Conservation (phyloP, 2,113 vertebrate species). For the Pontoporia blainvillei region DNA sequence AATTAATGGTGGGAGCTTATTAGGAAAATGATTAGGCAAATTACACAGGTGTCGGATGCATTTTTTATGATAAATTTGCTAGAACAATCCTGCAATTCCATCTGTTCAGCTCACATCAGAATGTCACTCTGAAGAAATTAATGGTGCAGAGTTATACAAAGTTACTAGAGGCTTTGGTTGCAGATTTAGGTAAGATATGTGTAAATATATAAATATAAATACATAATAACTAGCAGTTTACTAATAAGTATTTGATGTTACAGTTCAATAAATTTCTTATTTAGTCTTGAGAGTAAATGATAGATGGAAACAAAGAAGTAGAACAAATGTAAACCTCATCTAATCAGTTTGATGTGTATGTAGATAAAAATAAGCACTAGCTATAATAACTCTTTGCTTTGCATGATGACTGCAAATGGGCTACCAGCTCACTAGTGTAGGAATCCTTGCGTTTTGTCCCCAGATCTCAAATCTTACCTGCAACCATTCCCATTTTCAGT, state of each 20-base stretch:
- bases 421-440: conserved; percentile 16
- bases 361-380: conserved; percentile 79
- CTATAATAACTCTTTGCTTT: conserved; percentile 59
- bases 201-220: conserved; percentile 60
- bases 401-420: conserved; percentile 63
- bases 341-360: conserved; percentile 70
- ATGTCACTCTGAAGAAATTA: conserved; percentile 95
- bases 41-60: conserved; percentile 99
- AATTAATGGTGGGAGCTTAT: conserved; percentile 99
- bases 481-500: neutral
- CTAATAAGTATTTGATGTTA: conserved; percentile 77
- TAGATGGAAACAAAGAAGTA: conserved; percentile 74
- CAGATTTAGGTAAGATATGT: conserved; percentile 77
- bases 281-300: conserved; percentile 77
- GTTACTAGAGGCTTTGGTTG: conserved; percentile 82
- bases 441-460: conserved; percentile 30
- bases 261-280: conserved; percentile 74
- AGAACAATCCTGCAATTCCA: conserved; percentile 98
- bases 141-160: conserved; percentile 87
- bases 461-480: neutral
- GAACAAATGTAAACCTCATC: conserved; percentile 63
- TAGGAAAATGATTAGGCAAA: conserved; percentile 99
- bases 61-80: conserved; percentile 99
- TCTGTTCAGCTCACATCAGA: conserved; percentile 96
- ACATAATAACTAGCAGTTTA: conserved; percentile 75